A percentile compares a stretch with the other conserved stretches of the same genome.
phyloP scores from a whole-genome alignment of 2,888 invertebrate species.

The Cinara cedri region DNA sequence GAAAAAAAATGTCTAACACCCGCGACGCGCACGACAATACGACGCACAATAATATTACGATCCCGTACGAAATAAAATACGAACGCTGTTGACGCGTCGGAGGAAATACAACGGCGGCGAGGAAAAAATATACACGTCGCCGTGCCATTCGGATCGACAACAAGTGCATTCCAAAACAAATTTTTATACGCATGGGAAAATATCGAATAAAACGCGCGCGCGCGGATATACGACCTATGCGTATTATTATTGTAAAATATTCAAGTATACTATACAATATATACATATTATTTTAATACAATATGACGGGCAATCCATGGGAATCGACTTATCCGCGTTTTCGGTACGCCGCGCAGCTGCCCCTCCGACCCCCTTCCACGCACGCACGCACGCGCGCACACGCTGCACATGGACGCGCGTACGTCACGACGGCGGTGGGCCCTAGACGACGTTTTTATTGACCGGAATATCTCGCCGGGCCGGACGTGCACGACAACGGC shows the following conservation, averaged over 20 bases:
- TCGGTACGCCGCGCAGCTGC: conserved; percentile 28
- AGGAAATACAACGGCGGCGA: not conserved
- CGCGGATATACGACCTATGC: too few relatives aligned
- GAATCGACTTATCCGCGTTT: conserved; percentile 39
- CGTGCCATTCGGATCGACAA: not conserved
- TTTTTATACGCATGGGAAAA: conserved; percentile 26
- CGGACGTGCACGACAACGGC: conserved; percentile 54
- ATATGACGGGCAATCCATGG: conserved; percentile 9
- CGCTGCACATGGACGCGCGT: too few relatives aligned
- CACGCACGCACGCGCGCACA: too few relatives aligned
- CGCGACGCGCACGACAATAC: too few relatives aligned
- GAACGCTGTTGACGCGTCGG: not conserved
- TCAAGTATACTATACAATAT: too few relatives aligned
- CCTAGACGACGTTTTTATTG: conserved; percentile 52
- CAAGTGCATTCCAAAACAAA: conserved; percentile 35
- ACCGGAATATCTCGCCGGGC: conserved; percentile 47
- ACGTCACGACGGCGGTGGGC: conserved; percentile 18
- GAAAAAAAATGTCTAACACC: too few relatives aligned
- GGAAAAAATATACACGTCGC: not conserved
- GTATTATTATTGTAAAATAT: too few relatives aligned
- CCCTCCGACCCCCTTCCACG: not conserved
- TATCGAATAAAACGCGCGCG: conserved; percentile 32
- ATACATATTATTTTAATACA: too few relatives aligned
- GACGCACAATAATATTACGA: too few relatives aligned
- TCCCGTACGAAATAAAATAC: too few relatives aligned